Evolutionary conservation across 2,888 invertebrate species (phyloP), one percentile per base, ranked within the genome.

Genomic region (Cremastobaeus sp.): DNA sequence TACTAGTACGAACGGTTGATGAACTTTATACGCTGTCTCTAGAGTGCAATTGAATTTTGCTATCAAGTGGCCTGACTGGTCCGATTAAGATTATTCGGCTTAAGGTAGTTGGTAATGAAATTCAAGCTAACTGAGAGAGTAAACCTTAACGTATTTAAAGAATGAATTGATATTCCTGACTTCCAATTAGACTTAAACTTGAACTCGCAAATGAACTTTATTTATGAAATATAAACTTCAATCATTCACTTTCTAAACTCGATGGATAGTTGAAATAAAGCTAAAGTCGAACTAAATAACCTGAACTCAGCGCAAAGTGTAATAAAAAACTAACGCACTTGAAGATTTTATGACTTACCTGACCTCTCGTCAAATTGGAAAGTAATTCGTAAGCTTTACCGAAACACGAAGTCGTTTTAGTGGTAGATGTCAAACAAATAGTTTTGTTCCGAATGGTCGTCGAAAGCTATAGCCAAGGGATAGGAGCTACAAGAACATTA

Each of bases 341-440:
- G n/a, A n/a, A n/a, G n/a, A n/a, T 50, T 69, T 45, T 59, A 43
- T 35, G 18, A 47, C 32, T 14, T 17, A 21, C 25, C 45, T 43
- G 45, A n/a, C 45, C 8, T 62, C 32, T 37, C 37, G 45, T 60
- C 17, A 71, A 71, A 68, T 60, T 59, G 68, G 30, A 68, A 64
- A 55, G 50, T 74, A 66, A 74, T 74, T 70, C 47, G 60, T 47
- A 57, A 59, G 54, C 64, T 69, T 59, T 54, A 12, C 37, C 47
- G 25, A 57, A 50, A 48, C 28, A 57, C 18, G 41, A 41, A 18
- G 47, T 52, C 65, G 65, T 52, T 73, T 54, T 60, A 64, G 74
- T 60, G 47, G 41, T 21, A 32, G 21, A 62, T 62, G 59, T 70
- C 69, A 64, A 76, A 72, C 70, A 66, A 71, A 76, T 69, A 59